Evolutionary conservation across 2,113 vertebrate genomes (phyloP).

Genomic region (Blennius ocellaris): DNA sequence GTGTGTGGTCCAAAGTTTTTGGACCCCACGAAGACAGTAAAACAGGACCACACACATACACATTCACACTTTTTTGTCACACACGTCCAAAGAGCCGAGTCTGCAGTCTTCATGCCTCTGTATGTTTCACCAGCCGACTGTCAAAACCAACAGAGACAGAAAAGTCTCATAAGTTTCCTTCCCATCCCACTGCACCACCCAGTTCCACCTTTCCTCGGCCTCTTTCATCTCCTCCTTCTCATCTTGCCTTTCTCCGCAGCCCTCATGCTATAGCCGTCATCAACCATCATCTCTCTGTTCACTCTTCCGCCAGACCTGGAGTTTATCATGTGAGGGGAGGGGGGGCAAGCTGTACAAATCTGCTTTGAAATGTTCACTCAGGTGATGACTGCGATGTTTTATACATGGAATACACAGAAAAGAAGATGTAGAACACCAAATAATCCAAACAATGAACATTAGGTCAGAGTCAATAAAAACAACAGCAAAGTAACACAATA

Average conservation of each 20-base stretch:
- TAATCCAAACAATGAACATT: constrained; percentile 38
- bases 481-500: constrained; percentile 30
- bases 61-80: constrained; percentile 1
- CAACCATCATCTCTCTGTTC: background rate
- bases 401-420: constrained; percentile 17
- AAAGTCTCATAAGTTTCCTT: constrained; percentile 37
- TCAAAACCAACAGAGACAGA: constrained; percentile 50
- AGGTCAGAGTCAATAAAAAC: constrained; percentile 26
- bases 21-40: background rate
- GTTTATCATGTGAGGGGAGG: background rate
- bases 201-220: background rate
- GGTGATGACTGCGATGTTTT: background rate
- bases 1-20: no score
- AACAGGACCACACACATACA: constrained; percentile 17
- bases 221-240: background rate
- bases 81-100: constrained; percentile 30
- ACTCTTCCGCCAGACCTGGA: background rate
- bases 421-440: background rate
- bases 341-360: constrained; percentile 7
- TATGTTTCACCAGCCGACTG: constrained; percentile 49
- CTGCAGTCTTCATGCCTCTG: constrained; percentile 41
- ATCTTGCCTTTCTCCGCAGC: background rate
- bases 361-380: background rate
- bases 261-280: background rate
- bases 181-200: background rate